phyloP scores from a whole-genome alignment of 1,140 invertebrate genomes.

The Acromyrmex echinatior region DNA sequence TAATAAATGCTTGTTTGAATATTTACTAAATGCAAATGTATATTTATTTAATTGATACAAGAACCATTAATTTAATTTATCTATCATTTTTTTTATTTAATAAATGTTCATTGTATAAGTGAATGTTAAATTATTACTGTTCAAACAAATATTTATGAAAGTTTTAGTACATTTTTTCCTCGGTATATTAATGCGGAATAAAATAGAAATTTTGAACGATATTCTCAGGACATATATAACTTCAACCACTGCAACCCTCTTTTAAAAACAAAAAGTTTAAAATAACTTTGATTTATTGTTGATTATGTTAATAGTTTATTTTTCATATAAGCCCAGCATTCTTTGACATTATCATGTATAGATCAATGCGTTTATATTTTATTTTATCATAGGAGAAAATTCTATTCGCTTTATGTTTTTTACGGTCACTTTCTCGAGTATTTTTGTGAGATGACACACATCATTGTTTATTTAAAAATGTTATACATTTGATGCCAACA shows the following conservation, averaged over 20 bases:
- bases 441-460: background rate
- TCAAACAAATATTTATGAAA: too few relatives aligned
- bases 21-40: too few relatives aligned
- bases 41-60: too few relatives aligned
- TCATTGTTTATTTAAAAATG: background rate
- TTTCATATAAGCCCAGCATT: background rate
- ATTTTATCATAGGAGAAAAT: background rate
- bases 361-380: background rate
- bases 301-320: conserved; percentile 2
- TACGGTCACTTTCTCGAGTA: background rate
- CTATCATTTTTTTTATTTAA: too few relatives aligned
- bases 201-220: background rate
- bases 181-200: background rate
- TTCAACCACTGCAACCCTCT: too few relatives aligned
- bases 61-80: too few relatives aligned
- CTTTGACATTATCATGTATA: conserved; percentile 24
- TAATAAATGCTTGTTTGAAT: too few relatives aligned
- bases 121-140: too few relatives aligned
- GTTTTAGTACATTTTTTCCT: too few relatives aligned
- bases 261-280: background rate
- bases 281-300: background rate
- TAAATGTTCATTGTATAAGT: too few relatives aligned
- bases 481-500: background rate
- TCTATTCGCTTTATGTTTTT: background rate
- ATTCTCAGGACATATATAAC: too few relatives aligned